phyloP scores from a whole-genome alignment of 2,888 invertebrate species.

The Autographa gamma region DNA sequence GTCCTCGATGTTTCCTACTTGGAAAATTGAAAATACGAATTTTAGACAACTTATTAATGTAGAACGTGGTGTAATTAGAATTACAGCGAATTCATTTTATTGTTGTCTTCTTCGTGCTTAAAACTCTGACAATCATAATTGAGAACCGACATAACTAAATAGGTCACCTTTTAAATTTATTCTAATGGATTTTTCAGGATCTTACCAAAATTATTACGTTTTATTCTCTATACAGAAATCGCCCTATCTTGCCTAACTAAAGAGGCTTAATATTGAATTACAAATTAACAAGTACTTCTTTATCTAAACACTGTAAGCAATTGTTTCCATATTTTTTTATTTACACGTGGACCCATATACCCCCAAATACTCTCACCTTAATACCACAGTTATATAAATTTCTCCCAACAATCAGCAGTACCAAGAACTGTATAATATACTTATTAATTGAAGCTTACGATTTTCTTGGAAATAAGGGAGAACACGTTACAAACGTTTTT shows the following conservation, averaged over 20 bases:
- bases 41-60: conserved; percentile 7
- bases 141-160: neutral
- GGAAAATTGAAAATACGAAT: neutral
- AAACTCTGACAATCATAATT: neutral
- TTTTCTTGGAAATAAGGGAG: neutral
- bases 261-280: neutral
- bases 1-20: conserved; percentile 35
- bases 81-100: neutral
- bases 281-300: too few species aligned
- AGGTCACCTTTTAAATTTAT: neutral
- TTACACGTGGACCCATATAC: neutral
- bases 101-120: neutral
- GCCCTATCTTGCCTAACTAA: neutral
- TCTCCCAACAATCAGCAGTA: neutral
- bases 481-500: neutral
- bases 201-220: neutral
- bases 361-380: neutral
- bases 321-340: neutral
- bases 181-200: too few species aligned
- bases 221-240: too few species aligned
- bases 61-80: neutral
- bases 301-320: too few species aligned
- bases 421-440: neutral
- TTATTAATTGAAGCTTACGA: neutral
- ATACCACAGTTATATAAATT: neutral